Base-by-base conservation (phyloP, 2,113 vertebrate genomes). In the Cephalopholis sonnerati region DNA sequence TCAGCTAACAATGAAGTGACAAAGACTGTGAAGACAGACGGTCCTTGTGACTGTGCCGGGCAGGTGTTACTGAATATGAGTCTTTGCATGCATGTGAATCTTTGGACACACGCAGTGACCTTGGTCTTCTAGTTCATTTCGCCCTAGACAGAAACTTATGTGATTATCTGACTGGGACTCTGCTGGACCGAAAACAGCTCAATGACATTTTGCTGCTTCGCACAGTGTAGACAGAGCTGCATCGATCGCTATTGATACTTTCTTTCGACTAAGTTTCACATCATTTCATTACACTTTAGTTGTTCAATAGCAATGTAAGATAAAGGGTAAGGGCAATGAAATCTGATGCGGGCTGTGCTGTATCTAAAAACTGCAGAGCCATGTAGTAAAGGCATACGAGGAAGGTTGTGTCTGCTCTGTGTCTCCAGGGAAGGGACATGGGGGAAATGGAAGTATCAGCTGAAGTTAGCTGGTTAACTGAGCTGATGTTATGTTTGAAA, bases 61-160 rank as follows among this genome's bases (percentile, higher is more conserved):
- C 4, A n/a, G 6, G 27, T 12, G 57, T 44, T 32, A 44, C 0
- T 29, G n/a, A 80, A 86, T 51, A 63, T 54, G 46, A 74, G n/a
- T 63, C 54, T 63, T 64, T 77, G 68, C 68, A 66, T 76, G 48
- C 12, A n/a, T 63, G 39, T 65, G 48, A 79, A 66, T 85, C 59
- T 82, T 53, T 77, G 59, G 64, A 48, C 58, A 85, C 78, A 78
- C 2, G 20, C 81, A 22, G 73, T 92, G 88, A 94, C 94, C 93
- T 94, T 93, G 91, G 61, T 82, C 29, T 85, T 91, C 39, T 74
- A 77, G 83, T 92, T 79, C 93, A 82, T 93, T 94, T 91, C 25
- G 64, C 70, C 71, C 76, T n/a, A 74, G 88, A 91, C 74, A 74
- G 72, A 87, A 86, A 73, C 48, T 82, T 76, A 10, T 89, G 81